phyloP scores from a whole-genome alignment of 1,140 invertebrate genomes.

The Mycetomoellerius zeteki region DNA sequence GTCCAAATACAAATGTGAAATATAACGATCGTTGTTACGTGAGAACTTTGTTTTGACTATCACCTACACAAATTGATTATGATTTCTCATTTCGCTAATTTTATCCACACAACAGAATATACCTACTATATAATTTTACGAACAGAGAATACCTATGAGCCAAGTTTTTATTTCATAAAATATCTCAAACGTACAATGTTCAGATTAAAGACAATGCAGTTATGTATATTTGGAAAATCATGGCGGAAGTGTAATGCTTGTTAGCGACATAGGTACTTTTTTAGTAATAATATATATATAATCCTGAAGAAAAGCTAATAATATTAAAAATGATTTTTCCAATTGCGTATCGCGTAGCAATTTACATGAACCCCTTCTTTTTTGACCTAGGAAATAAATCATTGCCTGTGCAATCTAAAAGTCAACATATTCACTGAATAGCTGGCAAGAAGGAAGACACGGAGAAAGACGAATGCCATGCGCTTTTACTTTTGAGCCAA shows the following conservation, averaged over 20 bases:
- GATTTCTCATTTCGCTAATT: too few relatives aligned
- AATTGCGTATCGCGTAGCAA: not conserved
- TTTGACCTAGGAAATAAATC: conserved; percentile 51
- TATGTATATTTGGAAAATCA: not conserved
- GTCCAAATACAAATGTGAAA: too few relatives aligned
- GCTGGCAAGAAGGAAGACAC: not conserved
- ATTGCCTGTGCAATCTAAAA: conserved; percentile 3
- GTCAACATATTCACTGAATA: conserved; percentile 2
- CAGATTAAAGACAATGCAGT: not conserved
- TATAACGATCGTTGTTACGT: too few relatives aligned
- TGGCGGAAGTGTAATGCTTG: not conserved
- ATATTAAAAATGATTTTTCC: not conserved
- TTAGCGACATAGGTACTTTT: not conserved
- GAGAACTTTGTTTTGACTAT: too few relatives aligned
- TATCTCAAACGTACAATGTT: not conserved
- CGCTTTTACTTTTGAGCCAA: conserved; percentile 44
- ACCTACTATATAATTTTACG: not conserved
- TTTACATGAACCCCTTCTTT: not conserved
- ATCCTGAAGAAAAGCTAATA: not conserved
- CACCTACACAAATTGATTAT: too few relatives aligned
- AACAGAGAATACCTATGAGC: not conserved
- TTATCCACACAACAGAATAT: not conserved
- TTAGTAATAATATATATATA: not conserved
- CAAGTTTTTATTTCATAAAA: not conserved
- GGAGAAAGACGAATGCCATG: conserved; percentile 17